Conservation (phyloP, 2,113 vertebrate species). For the Perca schrenkii region DNA sequence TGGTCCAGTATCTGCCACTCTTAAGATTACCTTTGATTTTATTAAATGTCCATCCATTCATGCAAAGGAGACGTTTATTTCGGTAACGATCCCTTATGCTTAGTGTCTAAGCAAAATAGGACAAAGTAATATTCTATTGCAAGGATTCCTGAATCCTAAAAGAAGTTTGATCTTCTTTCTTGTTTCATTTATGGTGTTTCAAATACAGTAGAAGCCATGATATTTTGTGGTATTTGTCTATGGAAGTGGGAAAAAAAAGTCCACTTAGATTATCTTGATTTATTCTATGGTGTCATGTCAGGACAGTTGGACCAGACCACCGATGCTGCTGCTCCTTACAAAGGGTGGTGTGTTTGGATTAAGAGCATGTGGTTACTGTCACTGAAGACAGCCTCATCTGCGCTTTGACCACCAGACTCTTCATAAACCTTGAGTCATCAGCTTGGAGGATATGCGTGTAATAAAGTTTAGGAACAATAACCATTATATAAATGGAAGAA, state of each 20-base stretch:
- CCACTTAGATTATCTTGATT: conserved; percentile 27
- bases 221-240: neutral
- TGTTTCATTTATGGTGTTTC: neutral
- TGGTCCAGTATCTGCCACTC: neutral
- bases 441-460: neutral
- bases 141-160: neutral
- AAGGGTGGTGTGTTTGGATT: conserved; percentile 60
- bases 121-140: neutral
- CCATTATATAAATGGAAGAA: neutral
- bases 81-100: neutral
- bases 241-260: neutral
- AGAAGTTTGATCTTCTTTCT: neutral
- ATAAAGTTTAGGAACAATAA: conserved; percentile 6
- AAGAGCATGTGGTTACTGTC: conserved; percentile 64
- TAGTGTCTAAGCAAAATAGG: neutral
- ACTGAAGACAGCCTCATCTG: conserved; percentile 48
- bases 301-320: conserved; percentile 47
- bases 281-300: conserved; percentile 23
- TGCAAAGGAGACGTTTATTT: neutral
- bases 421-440: neutral
- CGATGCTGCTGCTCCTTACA: conserved; percentile 24
- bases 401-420: conserved; percentile 26
- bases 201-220: conserved; percentile 1
- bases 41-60: neutral
- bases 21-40: conserved; percentile 21